Base-by-base conservation (phyloP, 1,140 invertebrate genomes). In the Pseudomyrmex dendroicus region DNA sequence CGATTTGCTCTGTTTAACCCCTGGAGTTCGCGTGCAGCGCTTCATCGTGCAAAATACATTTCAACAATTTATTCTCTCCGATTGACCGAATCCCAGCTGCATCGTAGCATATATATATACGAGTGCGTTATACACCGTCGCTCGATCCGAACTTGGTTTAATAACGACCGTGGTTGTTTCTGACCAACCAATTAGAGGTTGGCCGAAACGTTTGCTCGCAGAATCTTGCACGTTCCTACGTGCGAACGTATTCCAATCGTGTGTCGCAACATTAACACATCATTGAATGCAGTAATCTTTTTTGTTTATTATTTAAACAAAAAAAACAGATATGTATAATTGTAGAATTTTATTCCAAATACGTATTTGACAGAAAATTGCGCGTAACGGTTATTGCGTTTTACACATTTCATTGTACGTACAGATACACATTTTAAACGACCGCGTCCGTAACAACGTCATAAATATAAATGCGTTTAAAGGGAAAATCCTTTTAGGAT, bases 1-100 rank as follows among this genome's bases (percentile, higher is more conserved):
- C 44, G 44, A 72, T 50, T 72, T 66, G 22, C 76, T 17, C 68
- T 44, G 76, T 72, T 80, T 70, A 80, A 72, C 20, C 66, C 66
- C 50, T 17, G 22, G 64, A 15, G 44, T 68, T 78, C 66, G 52
- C 48, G 25, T 20, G 20, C 22, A 25, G 48, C 48, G 62, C 56
- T 77, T 77, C 44, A 72, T 80, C 54, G 66, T 72, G 76, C n/a
- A 59, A 80, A 80, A 80, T 78, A 46, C 54, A 80, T 80, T 72
- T 72, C 66, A 80, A 72, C 54, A 70, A 80, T 80, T 80, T 80
- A 80, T 70, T 80, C 54, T 44, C 54, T 59, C 22, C 66, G 66
- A 80, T 72, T 80, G 66, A 59, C 66, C 66, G 66, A 59, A 72
- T 72, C 76, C 66, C 66, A 56, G 15, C 35, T 59, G 66, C 46